Evolutionary conservation across 2,888 invertebrate genomes (phyloP).

Genomic region (Pseudococcus jackbeardsleyi): DNA sequence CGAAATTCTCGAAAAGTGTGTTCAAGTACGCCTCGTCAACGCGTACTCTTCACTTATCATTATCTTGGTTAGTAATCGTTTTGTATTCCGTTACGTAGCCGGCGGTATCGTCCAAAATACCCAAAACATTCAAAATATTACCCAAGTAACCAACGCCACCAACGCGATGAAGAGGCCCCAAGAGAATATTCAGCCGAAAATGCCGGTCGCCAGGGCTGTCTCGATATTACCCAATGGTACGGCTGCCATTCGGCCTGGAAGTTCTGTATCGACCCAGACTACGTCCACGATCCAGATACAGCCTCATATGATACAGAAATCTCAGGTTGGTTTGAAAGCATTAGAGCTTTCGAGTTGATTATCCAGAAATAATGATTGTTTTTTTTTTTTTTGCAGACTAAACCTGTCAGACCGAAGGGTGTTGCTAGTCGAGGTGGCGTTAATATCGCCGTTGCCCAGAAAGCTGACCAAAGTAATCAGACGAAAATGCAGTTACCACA

Average conservation of each 20-base stretch:
- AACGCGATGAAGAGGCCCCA: slow-evolving; percentile 65
- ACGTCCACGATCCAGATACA: slow-evolving; percentile 71
- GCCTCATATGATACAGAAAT: slow-evolving; percentile 68
- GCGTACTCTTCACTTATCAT: neutral
- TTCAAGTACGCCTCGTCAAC: neutral
- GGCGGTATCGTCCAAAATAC: slow-evolving; percentile 66
- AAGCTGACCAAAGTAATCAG: slow-evolving; percentile 82
- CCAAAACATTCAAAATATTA: slow-evolving; percentile 66
- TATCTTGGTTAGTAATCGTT: neutral
- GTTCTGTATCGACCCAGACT: slow-evolving; percentile 89
- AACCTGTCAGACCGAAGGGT: slow-evolving; percentile 64
- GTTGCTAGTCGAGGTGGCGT: slow-evolving; percentile 61
- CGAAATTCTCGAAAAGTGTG: neutral
- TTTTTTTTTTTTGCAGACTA: slow-evolving; percentile 65
- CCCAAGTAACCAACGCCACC: slow-evolving; percentile 66
- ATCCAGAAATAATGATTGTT: too few relatives aligned
- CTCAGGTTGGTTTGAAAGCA: slow-evolving; percentile 64
- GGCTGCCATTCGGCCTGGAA: slow-evolving; percentile 75
- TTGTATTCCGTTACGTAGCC: neutral
- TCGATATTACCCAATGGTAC: slow-evolving; percentile 64
- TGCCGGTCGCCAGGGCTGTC: slow-evolving; percentile 66
- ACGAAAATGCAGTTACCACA: slow-evolving; percentile 71
- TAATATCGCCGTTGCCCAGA: slow-evolving; percentile 72
- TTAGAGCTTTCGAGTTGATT: too few relatives aligned
- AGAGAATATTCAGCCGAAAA: slow-evolving; percentile 72